Conservation (phyloP, 2,888 invertebrate species). For the Heliothis peltigera region DNA sequence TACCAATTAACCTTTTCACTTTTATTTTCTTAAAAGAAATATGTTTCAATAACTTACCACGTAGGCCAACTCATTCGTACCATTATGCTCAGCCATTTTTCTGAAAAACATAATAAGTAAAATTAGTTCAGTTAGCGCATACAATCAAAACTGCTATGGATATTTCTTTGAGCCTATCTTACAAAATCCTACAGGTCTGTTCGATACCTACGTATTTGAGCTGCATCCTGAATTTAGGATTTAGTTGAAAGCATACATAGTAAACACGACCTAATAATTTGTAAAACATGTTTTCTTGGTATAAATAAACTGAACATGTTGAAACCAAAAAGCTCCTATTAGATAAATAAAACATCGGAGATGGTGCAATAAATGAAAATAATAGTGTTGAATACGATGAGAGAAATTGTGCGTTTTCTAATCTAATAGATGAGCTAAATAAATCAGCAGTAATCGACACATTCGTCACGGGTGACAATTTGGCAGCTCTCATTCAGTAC, state of each 20-base stretch:
- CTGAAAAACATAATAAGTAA: slow-evolving; percentile 55
- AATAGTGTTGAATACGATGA: not conserved
- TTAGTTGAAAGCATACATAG: too few relatives aligned
- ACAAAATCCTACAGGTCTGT: too few relatives aligned
- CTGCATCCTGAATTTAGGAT: too few relatives aligned
- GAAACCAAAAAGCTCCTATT: not conserved
- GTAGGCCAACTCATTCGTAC: slow-evolving; percentile 55
- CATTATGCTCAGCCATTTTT: slow-evolving; percentile 67
- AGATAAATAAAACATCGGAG: not conserved
- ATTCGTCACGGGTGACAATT: slow-evolving; percentile 25
- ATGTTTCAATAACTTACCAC: slow-evolving; percentile 63
- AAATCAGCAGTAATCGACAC: slow-evolving; percentile 29
- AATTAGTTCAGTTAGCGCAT: not conserved
- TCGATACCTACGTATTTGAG: too few relatives aligned
- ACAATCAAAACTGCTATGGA: too few relatives aligned
- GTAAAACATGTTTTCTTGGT: too few relatives aligned
- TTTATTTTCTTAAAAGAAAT: not conserved
- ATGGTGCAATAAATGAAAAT: not conserved
- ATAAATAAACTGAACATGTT: not conserved
- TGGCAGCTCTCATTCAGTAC: slow-evolving; percentile 29
- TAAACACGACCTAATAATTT: too few relatives aligned
- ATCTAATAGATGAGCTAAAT: slow-evolving; percentile 4
- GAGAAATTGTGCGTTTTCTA: slow-evolving; percentile 3
- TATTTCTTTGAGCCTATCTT: too few relatives aligned
- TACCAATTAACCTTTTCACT: not conserved